Evolutionary conservation across 1,140 invertebrate genomes (phyloP).

Genomic region (Agrypnia vestita): DNA sequence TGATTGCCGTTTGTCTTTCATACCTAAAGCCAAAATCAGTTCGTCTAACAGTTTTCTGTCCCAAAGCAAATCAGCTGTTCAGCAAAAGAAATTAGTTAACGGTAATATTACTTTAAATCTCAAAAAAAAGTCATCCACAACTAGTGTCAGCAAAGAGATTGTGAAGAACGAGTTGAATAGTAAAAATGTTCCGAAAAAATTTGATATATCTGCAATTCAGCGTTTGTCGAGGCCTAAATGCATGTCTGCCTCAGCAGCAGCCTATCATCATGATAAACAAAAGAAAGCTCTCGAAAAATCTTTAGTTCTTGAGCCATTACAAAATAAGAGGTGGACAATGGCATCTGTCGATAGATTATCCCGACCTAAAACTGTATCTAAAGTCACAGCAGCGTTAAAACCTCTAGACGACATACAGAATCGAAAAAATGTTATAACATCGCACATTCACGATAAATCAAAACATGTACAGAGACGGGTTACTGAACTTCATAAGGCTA

Average conservation of each 20-base stretch:
- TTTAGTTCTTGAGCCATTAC: background rate
- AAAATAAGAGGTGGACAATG: conserved; percentile 48
- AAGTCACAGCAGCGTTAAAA: background rate
- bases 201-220: conserved; percentile 32
- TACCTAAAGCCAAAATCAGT: background rate
- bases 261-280: background rate
- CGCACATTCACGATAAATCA: background rate
- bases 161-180: background rate
- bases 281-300: conserved; percentile 8
- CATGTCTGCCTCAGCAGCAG: background rate
- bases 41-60: background rate
- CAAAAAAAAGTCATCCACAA: background rate
- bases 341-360: conserved; percentile 51
- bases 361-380: conserved; percentile 37
- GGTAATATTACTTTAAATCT: conserved; percentile 4
- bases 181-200: conserved; percentile 23
- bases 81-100: background rate
- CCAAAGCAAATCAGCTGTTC: background rate
- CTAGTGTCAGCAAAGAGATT: background rate
- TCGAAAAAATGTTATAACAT: background rate
- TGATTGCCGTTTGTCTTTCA: conserved; percentile 10
- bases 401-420: background rate
- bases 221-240: conserved; percentile 40
- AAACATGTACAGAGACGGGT: conserved; percentile 28
- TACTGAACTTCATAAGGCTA: conserved; percentile 33